Evolutionary conservation across 2,113 vertebrate genomes (phyloP).

Genomic region (cat (Felis catus)): F.catus_Fca126_mat1.0 CM031412.1:190862501-190863000

Average conservation of each 20-base stretch:
- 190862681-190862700: not conserved
- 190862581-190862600: not conserved
- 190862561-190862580: not conserved
- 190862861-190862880: not conserved
- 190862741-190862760: not conserved
- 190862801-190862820: not conserved
- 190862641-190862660: not conserved
- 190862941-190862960: not conserved
- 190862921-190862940: not conserved
- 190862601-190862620: not conserved
- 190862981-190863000: not conserved
- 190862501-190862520: not conserved
- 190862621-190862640: not conserved
- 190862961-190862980: not conserved
- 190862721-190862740: not conserved
- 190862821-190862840: not conserved
- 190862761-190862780: not conserved
- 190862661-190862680: not conserved
- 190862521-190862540: not conserved
- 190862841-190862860: not conserved
- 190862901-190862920: not conserved
- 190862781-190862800: not conserved
- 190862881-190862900: not conserved
- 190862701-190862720: not conserved
- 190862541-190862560: slow-evolving; percentile 43